Percentiles rank a stretch among this genome's conserved stretches.
Conservation (phyloP, 2,113 vertebrate genomes). For the crab-eating macaque (Macaca fascicularis) region T2T-MFA8v1.1 NC_088378.1:18231001-18231500, state of each 20-base stretch:
- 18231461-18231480: constrained; percentile 26
- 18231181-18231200: constrained; percentile 41
- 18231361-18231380: constrained; percentile 19
- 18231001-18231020: constrained; percentile 66
- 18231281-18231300: constrained; percentile 66
- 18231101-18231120: constrained; percentile 13
- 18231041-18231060: constrained; percentile 59
- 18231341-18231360: constrained; percentile 43
- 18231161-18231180: constrained; percentile 61
- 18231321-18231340: not conserved
- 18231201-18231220: constrained; percentile 24
- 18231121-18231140: not conserved
- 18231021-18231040: constrained; percentile 68
- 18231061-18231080: constrained; percentile 58
- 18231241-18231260: constrained; percentile 56
- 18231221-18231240: constrained; percentile 52
- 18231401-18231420: constrained; percentile 20
- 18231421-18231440: not conserved
- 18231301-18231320: constrained; percentile 52
- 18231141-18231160: constrained; percentile 44
- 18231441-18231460: constrained; percentile 46
- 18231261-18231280: constrained; percentile 61
- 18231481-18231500: constrained; percentile 35
- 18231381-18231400: constrained; percentile 34
- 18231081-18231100: constrained; percentile 35